phyloP scores from a whole-genome alignment of 1,140 invertebrate genomes.

The Idris sp. region DNA sequence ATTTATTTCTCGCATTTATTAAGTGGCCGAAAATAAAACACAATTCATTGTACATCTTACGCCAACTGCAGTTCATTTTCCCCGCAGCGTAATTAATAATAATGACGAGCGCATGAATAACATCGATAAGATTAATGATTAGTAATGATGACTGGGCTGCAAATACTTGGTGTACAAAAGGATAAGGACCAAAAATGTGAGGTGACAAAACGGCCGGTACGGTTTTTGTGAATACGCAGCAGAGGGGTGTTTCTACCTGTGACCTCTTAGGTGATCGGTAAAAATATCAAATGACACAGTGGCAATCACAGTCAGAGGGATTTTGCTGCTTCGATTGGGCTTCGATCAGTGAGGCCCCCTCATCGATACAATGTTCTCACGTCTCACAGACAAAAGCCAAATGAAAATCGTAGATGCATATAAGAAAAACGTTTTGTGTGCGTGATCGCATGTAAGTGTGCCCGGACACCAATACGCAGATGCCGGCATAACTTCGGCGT shows the following conservation, averaged over 20 bases:
- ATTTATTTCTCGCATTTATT: no score
- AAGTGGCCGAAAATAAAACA: no score
- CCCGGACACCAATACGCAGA: slow-evolving; percentile 14
- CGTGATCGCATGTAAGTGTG: slow-evolving; percentile 2
- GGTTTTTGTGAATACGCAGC: no score
- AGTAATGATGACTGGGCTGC: slow-evolving; percentile 40
- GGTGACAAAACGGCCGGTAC: slow-evolving; percentile 41
- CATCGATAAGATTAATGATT: slow-evolving; percentile 49
- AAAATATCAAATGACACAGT: slow-evolving; percentile 64
- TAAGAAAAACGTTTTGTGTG: slow-evolving; percentile 27
- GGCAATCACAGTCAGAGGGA: slow-evolving; percentile 33
- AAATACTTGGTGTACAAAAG: slow-evolving; percentile 18
- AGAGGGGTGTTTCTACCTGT: slow-evolving; percentile 54
- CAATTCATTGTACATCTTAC: slow-evolving; percentile 25
- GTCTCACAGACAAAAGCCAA: slow-evolving; percentile 71
- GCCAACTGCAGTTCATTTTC: slow-evolving; percentile 25
- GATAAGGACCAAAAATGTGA: slow-evolving; percentile 5
- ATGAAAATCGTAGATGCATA: slow-evolving; percentile 68
- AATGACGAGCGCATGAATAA: slow-evolving; percentile 39
- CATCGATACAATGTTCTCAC: slow-evolving; percentile 72
- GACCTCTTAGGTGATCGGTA: slow-evolving; percentile 60
- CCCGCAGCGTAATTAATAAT: slow-evolving; percentile 44
- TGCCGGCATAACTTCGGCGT: slow-evolving; percentile 64
- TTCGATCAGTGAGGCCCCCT: slow-evolving; percentile 51
- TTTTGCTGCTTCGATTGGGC: slow-evolving; percentile 72